Percentiles rank a stretch among this genome's conserved stretches.
Evolutionary conservation across 1,140 invertebrate species (phyloP).

Genomic region (Marisa cornuarietis): DNA sequence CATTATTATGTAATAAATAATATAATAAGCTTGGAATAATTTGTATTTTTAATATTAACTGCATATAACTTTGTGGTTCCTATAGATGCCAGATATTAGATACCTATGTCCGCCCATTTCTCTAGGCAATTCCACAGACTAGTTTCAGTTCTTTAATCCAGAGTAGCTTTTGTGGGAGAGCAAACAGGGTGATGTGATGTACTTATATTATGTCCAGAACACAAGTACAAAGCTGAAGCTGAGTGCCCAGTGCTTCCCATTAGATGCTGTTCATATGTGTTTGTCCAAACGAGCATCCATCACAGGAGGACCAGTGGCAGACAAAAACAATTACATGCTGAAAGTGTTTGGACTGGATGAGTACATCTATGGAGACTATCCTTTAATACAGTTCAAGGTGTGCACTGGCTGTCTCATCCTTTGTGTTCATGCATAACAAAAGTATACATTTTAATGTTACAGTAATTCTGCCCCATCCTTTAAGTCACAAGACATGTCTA

Average conservation of each 20-base stretch:
- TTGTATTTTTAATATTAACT: too few relatives aligned
- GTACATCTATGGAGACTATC: constrained; percentile 39
- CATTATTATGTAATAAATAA: too few relatives aligned
- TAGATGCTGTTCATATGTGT: constrained; percentile 15
- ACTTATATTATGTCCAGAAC: too few relatives aligned
- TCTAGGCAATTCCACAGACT: too few relatives aligned
- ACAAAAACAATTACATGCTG: constrained; percentile 32
- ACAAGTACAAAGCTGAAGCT: constrained; percentile 13
- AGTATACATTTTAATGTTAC: background rate
- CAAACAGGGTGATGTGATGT: too few relatives aligned
- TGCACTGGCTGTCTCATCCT: background rate
- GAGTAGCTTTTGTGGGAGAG: too few relatives aligned
- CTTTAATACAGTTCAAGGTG: constrained; percentile 44
- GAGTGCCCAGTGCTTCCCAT: constrained; percentile 4
- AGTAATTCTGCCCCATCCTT: too few relatives aligned
- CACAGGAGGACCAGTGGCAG: background rate
- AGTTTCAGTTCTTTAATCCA: too few relatives aligned
- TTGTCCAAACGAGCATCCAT: constrained; percentile 12
- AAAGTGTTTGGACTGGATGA: constrained; percentile 41
- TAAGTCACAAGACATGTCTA: background rate
- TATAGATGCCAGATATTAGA: too few relatives aligned
- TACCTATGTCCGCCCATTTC: too few relatives aligned
- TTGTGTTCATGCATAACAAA: background rate
- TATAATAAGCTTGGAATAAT: too few relatives aligned
- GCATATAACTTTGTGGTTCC: too few relatives aligned